A percentile compares a stretch with the other conserved stretches of the same genome.
phyloP scores from a whole-genome alignment of 2,113 vertebrate species.

The Sebastes schlegelii region DNA sequence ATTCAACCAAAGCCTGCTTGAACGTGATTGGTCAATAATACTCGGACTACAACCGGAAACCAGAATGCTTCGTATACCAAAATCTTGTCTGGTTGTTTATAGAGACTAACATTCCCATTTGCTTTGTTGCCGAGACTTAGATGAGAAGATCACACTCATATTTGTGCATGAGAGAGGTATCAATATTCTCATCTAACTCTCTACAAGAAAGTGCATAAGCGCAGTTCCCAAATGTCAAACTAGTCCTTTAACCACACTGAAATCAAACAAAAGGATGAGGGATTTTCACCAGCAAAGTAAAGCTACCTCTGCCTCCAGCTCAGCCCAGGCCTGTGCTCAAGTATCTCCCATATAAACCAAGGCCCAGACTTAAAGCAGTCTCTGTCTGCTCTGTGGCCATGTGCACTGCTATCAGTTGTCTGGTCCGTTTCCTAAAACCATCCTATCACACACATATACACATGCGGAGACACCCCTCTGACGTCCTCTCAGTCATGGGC shows the following conservation, averaged over 20 bases:
- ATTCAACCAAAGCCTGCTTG: too few species aligned
- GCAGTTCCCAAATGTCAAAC: background rate
- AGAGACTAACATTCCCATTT: too few species aligned
- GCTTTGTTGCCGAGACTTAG: background rate
- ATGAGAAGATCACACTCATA: background rate
- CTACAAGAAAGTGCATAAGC: too few species aligned
- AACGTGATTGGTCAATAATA: too few species aligned
- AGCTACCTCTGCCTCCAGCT: background rate
- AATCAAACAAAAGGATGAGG: background rate
- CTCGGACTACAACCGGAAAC: too few species aligned
- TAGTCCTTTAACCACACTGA: background rate
- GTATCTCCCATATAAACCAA: constrained; percentile 10
- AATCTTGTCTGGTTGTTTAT: too few species aligned
- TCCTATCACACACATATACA: constrained; percentile 12
- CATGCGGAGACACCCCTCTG: constrained; percentile 19
- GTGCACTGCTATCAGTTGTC: constrained; percentile 44
- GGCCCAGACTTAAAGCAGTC: constrained; percentile 14
- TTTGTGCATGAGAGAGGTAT: background rate
- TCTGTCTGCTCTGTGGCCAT: constrained; percentile 37
- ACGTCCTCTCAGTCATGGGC: constrained; percentile 44
- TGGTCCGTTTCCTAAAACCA: constrained; percentile 41
- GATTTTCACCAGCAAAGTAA: background rate
- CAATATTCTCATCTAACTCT: background rate
- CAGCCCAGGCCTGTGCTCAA: constrained; percentile 2
- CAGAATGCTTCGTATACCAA: too few species aligned